A percentile compares a stretch with the other conserved stretches of the same genome.
Conservation (phyloP, 2,888 invertebrate genomes). For the Lymantria dispar region DNA sequence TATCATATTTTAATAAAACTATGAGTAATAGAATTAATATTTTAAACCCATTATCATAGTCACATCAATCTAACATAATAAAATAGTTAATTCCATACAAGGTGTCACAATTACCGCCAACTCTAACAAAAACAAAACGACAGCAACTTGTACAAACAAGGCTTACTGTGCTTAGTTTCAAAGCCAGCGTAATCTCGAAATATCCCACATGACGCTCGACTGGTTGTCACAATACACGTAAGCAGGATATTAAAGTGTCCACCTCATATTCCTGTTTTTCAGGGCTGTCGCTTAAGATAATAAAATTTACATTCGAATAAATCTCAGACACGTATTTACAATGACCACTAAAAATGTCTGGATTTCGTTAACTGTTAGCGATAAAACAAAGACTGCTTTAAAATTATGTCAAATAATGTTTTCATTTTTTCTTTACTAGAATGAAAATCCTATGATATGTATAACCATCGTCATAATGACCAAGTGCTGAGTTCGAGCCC, state of each 20-base stretch:
- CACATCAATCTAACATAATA: neutral
- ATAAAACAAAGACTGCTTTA: too few species aligned
- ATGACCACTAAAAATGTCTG: too few species aligned
- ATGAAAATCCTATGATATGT: too few species aligned
- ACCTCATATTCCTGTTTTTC: slow-evolving; percentile 54
- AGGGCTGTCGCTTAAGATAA: slow-evolving; percentile 19
- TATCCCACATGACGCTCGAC: slow-evolving; percentile 32
- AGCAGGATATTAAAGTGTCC: slow-evolving; percentile 49
- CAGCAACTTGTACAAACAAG: slow-evolving; percentile 6
- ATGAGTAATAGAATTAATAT: neutral
- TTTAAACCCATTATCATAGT: neutral
- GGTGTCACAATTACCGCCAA: neutral
- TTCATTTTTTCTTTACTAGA: too few species aligned
- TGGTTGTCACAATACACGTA: slow-evolving; percentile 56
- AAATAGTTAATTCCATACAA: neutral
- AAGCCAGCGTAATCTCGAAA: slow-evolving; percentile 17
- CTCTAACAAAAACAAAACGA: slow-evolving; percentile 3
- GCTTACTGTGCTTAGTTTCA: slow-evolving; percentile 5
- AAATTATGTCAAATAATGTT: too few species aligned
- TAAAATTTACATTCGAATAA: too few species aligned
- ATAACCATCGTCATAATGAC: too few species aligned
- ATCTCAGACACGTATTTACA: too few species aligned
- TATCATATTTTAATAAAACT: neutral
- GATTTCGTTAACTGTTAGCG: too few species aligned
- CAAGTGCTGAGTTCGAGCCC: too few species aligned